Percentiles rank a stretch among this genome's conserved stretches.
These are phyloP conservation scores for Trilocha varians DNA, from an alignment of 2,888 invertebrate species.

Conservation along the genomic window DNA sequence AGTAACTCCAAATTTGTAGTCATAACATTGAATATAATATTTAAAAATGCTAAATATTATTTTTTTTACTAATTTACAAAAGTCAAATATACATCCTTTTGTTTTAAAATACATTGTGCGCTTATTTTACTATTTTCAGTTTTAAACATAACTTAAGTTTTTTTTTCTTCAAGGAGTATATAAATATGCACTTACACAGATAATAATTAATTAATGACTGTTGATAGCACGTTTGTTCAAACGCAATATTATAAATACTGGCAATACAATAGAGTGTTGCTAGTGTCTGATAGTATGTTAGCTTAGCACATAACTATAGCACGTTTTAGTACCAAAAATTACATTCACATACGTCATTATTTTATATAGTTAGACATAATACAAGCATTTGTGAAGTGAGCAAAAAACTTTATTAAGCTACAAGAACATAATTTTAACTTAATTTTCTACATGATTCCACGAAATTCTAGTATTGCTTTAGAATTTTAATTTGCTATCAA, in stretches of 20 bases:
- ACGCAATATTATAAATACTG: not conserved
- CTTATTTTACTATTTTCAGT: slow-evolving; percentile 52
- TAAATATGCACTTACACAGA: not conserved
- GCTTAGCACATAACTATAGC: not conserved
- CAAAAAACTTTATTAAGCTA: no score
- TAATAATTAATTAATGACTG: not conserved
- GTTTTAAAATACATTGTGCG: slow-evolving; percentile 28
- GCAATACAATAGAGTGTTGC: not conserved
- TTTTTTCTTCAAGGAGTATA: not conserved
- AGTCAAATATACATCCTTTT: no score
- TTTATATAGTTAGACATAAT: not conserved
- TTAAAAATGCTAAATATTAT: no score
- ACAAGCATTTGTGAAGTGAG: not conserved
- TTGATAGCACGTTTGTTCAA: not conserved
- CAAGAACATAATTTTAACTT: no score
- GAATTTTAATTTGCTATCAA: not conserved
- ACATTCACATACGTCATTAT: not conserved
- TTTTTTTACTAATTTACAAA: no score
- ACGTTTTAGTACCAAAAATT: slow-evolving; percentile 3
- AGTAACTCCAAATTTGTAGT: no score
- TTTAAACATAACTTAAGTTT: slow-evolving; percentile 28
- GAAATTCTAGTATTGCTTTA: no score
- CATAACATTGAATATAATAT: no score
- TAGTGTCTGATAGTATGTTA: not conserved
- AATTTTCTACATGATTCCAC: no score